Conservation (phyloP, 2,113 vertebrate species). For the Chaetorhynchus papuensis region DNA sequence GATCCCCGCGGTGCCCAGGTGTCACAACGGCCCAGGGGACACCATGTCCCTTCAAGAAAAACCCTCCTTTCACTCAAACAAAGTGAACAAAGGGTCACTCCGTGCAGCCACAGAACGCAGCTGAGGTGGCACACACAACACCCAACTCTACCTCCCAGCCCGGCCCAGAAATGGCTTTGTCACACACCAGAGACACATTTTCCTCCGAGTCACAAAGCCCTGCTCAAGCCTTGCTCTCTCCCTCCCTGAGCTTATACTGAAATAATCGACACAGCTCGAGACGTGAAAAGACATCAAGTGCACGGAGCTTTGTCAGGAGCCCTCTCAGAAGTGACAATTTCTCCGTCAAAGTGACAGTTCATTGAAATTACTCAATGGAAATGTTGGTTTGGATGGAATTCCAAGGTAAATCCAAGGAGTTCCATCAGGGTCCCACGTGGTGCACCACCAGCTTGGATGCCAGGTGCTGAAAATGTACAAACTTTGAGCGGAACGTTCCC, state of each 20-base stretch:
- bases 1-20: neutral
- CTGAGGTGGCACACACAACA: fast-evolving
- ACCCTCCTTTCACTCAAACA: neutral
- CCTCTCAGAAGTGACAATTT: neutral
- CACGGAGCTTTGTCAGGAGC: neutral
- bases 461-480: neutral
- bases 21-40: neutral
- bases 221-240: neutral
- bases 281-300: fast-evolving
- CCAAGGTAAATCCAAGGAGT: neutral
- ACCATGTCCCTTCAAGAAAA: neutral
- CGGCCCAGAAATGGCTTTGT: neutral
- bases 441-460: neutral
- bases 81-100: neutral
- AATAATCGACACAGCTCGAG: neutral
- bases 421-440: neutral
- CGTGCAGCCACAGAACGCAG: neutral
- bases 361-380: neutral
- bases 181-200: fast-evolving
- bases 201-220: neutral
- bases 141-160: neutral
- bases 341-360: neutral
- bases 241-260: neutral
- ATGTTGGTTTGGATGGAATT: neutral
- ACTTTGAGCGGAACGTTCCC: fast-evolving